These are phyloP conservation scores for Malurus elegans DNA, from an alignment of 2,113 vertebrate genomes.

Conservation along the genomic window DNA sequence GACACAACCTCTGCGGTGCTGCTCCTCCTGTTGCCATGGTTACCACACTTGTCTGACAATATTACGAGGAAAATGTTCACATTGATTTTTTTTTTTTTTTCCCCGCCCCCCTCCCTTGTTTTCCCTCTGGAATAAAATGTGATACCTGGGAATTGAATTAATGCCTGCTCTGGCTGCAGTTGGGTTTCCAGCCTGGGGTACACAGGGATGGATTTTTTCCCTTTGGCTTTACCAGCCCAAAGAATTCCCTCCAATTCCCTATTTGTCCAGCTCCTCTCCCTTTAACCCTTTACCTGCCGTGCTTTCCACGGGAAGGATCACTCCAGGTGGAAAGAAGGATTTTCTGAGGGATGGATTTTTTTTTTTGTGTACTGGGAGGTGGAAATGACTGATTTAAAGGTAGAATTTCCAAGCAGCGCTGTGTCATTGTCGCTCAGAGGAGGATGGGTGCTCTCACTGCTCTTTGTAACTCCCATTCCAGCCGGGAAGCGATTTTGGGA, in stretches of 20 bases:
- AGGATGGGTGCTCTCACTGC: neutral
- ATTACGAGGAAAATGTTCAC: neutral
- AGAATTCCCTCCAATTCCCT: neutral
- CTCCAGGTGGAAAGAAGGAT: neutral
- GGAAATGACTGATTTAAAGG: neutral
- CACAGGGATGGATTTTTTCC: neutral
- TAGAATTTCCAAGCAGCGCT: neutral
- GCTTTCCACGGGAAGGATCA: rapidly evolving
- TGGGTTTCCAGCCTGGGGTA: neutral
- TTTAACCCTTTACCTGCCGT: neutral
- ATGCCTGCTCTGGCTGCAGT: neutral
- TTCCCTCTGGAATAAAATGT: neutral
- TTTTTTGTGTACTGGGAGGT: neutral
- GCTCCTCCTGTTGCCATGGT: constrained; percentile 39
- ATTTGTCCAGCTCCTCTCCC: neutral
- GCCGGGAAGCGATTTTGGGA: neutral
- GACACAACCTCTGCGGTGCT: neutral
- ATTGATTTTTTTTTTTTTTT: neutral
- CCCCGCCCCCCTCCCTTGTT: neutral
- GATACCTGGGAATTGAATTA: neutral
- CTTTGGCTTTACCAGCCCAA: neutral
- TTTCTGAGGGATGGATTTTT: rapidly evolving
- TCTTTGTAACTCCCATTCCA: neutral
- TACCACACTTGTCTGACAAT: neutral
- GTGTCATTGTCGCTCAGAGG: neutral